Evolutionary conservation across 2,888 invertebrate genomes (phyloP), one percentile per base, ranked within the genome.

Genomic region (Clunio marinus): DNA sequence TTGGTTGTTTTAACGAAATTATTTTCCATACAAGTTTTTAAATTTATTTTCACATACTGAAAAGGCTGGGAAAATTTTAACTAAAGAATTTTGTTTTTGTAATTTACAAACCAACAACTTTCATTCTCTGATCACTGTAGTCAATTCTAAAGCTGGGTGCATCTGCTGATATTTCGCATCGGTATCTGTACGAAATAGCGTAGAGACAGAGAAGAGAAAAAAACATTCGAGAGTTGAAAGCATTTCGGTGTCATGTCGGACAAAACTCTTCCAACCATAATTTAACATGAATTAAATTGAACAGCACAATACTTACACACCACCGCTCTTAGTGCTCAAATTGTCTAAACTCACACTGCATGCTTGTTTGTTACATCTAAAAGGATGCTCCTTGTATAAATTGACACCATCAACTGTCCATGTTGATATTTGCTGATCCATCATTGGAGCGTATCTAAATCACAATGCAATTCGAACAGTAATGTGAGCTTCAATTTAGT

Each of bases 141-240:
- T 17, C 24, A 15, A 51, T 46, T 22, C 17, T 25, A 25, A 62
- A 62, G 17, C 27, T 45, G 20, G 62, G 62, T 25, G 62, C 62
- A 62, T 62, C 62, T 41, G 41, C 62, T 10, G 65, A 65, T 46
- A 51, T 51, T 32, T 65, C 51, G 25, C 65, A 65, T 20, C 62
- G 65, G 41, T 62, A 25, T 5, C 25, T n/a, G 13, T 27, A 5
- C 45, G 45, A 17, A 45, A 45, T 13, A 13, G 17, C 4, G 7
- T 15, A 45, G 7, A 45, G n/a, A 57, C 24, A 27, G 20, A 51
- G 24, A 22, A 22, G 27, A 20, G 57, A 51, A 22, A 37, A 63
- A 41, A 17, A 63, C 37, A 22, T 15, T 5, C n/a, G 8, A n/a
- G 22, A 37, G 46, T 24, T 46, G 46, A 63, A 28, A 63, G 57